Percentiles rank a stretch among this genome's conserved stretches.
Conservation (phyloP, 2,113 vertebrate species). For the Hyperopisus bebe region DNA sequence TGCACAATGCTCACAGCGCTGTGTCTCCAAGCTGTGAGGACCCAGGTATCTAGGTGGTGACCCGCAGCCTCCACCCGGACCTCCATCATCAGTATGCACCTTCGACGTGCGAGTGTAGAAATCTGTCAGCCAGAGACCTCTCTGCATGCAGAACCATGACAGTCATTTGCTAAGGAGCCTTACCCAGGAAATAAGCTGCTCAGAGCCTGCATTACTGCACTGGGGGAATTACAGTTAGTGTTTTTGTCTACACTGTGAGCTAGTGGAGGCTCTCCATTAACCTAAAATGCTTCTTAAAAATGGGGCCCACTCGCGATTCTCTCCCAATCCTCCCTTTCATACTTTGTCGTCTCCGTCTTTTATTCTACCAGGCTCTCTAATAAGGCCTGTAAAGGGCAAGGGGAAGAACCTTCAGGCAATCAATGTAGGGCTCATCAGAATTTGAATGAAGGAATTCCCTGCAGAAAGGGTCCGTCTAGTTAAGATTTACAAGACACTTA, state of each 20-base stretch:
- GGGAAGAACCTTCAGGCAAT: slow-evolving; percentile 32
- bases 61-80: neutral
- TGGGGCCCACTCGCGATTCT: slow-evolving; percentile 20
- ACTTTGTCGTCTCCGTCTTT: slow-evolving; percentile 25
- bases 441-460: slow-evolving; percentile 36
- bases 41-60: neutral
- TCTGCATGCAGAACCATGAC: neutral
- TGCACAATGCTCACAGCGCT: neutral
- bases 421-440: slow-evolving; percentile 37
- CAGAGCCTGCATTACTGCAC: neutral
- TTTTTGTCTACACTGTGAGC: neutral
- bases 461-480: neutral
- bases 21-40: neutral
- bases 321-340: slow-evolving; percentile 1
- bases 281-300: neutral
- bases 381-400: slow-evolving; percentile 32
- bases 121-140: neutral
- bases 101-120: neutral
- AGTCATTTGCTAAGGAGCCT: neutral
- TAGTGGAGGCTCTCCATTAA: neutral
- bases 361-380: slow-evolving; percentile 30
- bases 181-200: neutral
- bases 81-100: neutral
- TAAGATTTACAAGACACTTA: neutral
- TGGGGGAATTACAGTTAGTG: neutral